phyloP scores from a whole-genome alignment of 35 echinoderm and acorn worm species.

The Heliocidaris tuberculata region DNA sequence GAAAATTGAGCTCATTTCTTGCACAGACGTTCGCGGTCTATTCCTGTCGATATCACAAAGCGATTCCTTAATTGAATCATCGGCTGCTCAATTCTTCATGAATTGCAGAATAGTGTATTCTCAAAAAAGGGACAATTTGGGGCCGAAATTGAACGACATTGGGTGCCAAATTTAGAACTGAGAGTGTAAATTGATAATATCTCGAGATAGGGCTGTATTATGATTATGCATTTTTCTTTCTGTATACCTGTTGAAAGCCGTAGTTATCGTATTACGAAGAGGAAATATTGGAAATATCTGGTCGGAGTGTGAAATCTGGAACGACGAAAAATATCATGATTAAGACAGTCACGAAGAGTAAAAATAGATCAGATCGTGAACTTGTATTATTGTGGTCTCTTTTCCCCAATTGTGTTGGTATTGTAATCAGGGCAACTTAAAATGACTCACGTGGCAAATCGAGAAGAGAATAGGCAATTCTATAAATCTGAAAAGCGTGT shows the following conservation, averaged over 20 bases:
- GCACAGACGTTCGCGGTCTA: background rate
- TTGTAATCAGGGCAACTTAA: background rate
- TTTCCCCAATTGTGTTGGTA: background rate
- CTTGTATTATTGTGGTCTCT: background rate
- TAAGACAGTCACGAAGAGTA: background rate
- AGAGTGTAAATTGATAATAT: background rate
- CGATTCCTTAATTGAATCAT: background rate
- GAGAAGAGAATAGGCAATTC: background rate
- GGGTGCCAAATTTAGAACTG: background rate
- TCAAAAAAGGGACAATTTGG: constrained; percentile 6
- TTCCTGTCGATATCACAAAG: constrained; percentile 9
- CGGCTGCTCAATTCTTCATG: background rate
- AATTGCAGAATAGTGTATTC: background rate
- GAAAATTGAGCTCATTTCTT: constrained; percentile 35
- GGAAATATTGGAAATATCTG: constrained; percentile 33
- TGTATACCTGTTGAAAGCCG: constrained; percentile 8
- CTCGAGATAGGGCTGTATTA: background rate
- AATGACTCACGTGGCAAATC: background rate
- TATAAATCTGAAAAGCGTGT: background rate
- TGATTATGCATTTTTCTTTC: background rate
- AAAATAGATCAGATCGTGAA: background rate
- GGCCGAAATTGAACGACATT: background rate
- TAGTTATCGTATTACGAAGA: constrained; percentile 20
- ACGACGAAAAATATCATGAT: constrained; percentile 20
- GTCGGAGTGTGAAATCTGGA: background rate